phyloP scores from a whole-genome alignment of 1,140 invertebrate species.

The Bombus difficillimus region DNA sequence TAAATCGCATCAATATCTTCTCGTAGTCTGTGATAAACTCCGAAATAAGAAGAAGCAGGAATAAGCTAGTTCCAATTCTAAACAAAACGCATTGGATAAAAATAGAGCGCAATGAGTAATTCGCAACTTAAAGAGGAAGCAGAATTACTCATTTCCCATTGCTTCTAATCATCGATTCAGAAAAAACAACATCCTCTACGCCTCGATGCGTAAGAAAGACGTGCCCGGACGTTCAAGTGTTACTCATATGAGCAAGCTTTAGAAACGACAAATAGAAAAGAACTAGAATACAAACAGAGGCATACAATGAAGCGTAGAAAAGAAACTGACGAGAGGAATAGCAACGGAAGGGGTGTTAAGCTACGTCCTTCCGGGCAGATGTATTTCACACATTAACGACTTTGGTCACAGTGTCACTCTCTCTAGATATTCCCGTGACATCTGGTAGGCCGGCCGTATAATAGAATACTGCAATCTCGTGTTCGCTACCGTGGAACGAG shows the following conservation, averaged over 20 bases:
- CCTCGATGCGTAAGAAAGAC: neutral
- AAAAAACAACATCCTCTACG: constrained; percentile 24
- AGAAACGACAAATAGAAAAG: neutral
- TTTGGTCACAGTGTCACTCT: constrained; percentile 74
- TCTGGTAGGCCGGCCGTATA: constrained; percentile 68
- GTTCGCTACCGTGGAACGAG: constrained; percentile 21
- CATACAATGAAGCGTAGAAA: neutral
- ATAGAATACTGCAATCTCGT: constrained; percentile 61
- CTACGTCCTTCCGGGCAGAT: constrained; percentile 61
- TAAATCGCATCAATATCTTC: no score
- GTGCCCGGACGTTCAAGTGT: neutral
- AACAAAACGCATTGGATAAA: neutral
- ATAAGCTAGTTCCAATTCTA: neutral
- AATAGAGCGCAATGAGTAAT: neutral
- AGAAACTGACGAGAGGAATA: neutral
- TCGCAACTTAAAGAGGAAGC: neutral
- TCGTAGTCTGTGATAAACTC: no score
- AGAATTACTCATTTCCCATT: neutral
- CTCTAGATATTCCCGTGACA: constrained; percentile 62
- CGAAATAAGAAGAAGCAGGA: no score
- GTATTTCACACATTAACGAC: constrained; percentile 74
- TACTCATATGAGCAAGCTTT: neutral
- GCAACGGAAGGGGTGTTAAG: neutral
- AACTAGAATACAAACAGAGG: neutral
- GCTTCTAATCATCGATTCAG: constrained; percentile 22